A percentile compares a stretch with the other conserved stretches of the same genome.
Conservation (phyloP, 2,888 invertebrate genomes). For the Leptinotarsa peninsularis region DNA sequence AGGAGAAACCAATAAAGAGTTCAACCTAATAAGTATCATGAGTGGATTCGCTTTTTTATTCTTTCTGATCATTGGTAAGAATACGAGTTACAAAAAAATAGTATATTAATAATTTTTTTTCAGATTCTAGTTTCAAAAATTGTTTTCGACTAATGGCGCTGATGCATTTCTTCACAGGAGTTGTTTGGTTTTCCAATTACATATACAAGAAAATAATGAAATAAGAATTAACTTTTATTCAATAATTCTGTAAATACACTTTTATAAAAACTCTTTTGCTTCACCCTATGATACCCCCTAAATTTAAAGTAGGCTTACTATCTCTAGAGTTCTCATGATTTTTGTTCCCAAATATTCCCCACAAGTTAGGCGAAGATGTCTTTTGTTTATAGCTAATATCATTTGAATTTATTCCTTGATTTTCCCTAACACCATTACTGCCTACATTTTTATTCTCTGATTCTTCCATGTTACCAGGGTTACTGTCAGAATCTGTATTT, state of each 20-base stretch:
- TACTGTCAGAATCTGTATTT: background rate
- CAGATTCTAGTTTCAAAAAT: constrained; percentile 60
- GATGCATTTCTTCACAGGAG: constrained; percentile 62
- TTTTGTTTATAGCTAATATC: background rate
- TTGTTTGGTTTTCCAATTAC: constrained; percentile 62
- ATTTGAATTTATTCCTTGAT: background rate
- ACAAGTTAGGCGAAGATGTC: background rate
- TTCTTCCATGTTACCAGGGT: background rate
- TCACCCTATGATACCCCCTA: constrained; percentile 32
- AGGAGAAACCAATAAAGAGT: constrained; percentile 59
- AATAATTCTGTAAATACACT: constrained; percentile 27
- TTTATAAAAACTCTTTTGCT: constrained; percentile 12
- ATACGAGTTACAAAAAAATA: background rate
- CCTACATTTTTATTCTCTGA: background rate
- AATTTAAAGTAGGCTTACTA: constrained; percentile 22
- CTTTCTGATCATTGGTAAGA: constrained; percentile 59
- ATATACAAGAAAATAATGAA: constrained; percentile 60
- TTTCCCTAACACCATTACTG: background rate
- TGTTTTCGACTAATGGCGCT: constrained; percentile 61
- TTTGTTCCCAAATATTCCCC: background rate
- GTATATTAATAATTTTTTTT: constrained; percentile 34
- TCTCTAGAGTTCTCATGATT: constrained; percentile 7
- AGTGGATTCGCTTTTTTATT: constrained; percentile 58
- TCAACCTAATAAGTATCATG: constrained; percentile 55
- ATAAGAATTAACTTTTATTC: constrained; percentile 22